Base-by-base conservation (phyloP, 2,888 invertebrate genomes). In the Trissolcus brochymenae region DNA sequence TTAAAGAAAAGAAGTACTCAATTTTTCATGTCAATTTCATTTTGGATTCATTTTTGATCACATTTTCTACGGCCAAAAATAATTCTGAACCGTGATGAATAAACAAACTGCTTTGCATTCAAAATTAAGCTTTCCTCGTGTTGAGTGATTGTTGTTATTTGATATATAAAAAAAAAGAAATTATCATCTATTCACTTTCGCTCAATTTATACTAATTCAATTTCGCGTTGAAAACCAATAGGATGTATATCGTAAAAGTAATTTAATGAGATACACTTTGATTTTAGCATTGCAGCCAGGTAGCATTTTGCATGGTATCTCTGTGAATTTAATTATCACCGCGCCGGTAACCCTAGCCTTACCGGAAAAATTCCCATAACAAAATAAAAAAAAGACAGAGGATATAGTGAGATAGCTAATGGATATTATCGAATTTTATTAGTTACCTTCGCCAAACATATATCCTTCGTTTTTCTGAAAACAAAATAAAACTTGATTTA, bases 241-340 rank as follows among this genome's bases (percentile, higher is more conserved):
- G 51, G 21, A 60, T 13, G 13, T 41, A 9, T 14, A 40, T 21
- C 21, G 41, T 41, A 41, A 51, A 40, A 61, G 46, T 53, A 53
- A 53, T 61, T 54, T 62, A 43, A 54, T 43, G 62, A 55, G 16
- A 55, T 54, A 64, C 55, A 55, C 43, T 29, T 46, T 46, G 64
- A 55, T 55, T 64, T 17, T 11, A 16, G 16, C 62, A 43, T 55
- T 29, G 29, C 19, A 55, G 43, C 46, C 46, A 46, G 21, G 46
- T 55, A 55, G 7, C 46, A 14, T 16, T 51, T 64, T 65, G 49
- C 56, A 65, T 49, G 56, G 53, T 56, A 56, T 65, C 55, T 49
- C 55, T 49, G 56, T 49, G 56, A 65, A 65, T 65, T 65, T 56
- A 65, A 65, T 65, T 65, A 65, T 65, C 56, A 55, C 29, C 40